Evolutionary conservation across 1,140 invertebrate species (phyloP).

Genomic region (Phocides pigmalion): DNA sequence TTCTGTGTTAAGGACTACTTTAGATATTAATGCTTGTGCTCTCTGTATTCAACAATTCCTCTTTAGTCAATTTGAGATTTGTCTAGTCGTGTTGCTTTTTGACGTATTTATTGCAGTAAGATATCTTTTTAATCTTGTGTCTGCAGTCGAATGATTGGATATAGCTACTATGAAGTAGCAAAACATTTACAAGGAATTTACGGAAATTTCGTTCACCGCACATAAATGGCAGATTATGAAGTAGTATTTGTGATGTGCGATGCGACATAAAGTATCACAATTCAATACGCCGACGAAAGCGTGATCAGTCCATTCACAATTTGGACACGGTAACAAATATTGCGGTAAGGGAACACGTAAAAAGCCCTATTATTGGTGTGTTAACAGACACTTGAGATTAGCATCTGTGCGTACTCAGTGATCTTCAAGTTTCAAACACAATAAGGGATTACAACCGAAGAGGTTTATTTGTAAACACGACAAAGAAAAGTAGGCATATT

Average conservation of each 20-base stretch:
- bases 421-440: constrained; percentile 73
- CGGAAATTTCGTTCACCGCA: not conserved
- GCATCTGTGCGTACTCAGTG: constrained; percentile 76
- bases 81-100: too few relatives aligned
- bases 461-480: constrained; percentile 83
- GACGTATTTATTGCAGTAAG: too few relatives aligned
- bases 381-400: constrained; percentile 83
- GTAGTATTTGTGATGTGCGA: not conserved
- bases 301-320: constrained; percentile 66
- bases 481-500: constrained; percentile 66
- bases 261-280: constrained; percentile 57
- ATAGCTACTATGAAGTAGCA: too few relatives aligned
- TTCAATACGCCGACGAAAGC: constrained; percentile 57
- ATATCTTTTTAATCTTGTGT: too few relatives aligned
- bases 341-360: constrained; percentile 67
- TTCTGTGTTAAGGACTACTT: too few relatives aligned
- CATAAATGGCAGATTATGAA: not conserved
- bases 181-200: not conserved
- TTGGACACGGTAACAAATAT: constrained; percentile 52
- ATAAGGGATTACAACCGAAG: constrained; percentile 74
- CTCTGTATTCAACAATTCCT: too few relatives aligned
- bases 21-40: too few relatives aligned
- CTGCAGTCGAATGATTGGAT: too few relatives aligned
- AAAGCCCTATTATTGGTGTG: constrained; percentile 75
- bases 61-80: too few relatives aligned